Percentiles rank a stretch among this genome's conserved stretches.
Conservation (phyloP, 2,888 invertebrate genomes). For the Piscicola geometra region DNA sequence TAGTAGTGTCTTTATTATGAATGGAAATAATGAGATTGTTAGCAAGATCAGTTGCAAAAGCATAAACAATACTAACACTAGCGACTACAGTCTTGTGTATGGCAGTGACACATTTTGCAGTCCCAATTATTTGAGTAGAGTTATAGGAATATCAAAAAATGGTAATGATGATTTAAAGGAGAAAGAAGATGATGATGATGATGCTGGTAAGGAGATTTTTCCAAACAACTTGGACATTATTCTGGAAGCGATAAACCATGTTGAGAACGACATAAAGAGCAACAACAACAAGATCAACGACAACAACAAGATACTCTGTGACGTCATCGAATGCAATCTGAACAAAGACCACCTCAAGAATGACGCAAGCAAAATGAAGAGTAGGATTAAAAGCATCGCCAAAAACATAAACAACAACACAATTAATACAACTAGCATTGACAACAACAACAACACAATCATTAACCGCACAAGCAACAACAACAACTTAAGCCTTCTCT, state of each 20-base stretch:
- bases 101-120: not conserved
- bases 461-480: not conserved
- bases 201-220: not conserved
- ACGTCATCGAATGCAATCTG: no score
- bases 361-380: not conserved
- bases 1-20: no score
- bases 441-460: not conserved
- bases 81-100: not conserved
- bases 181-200: not conserved
- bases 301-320: no score
- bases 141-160: not conserved
- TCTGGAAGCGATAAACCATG: constrained; percentile 2
- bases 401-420: not conserved
- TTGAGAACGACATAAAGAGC: not conserved
- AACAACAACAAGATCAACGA: not conserved
- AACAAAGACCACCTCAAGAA: not conserved
- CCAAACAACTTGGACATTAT: not conserved
- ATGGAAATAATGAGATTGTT: not conserved
- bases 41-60: not conserved
- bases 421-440: not conserved
- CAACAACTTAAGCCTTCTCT: not conserved
- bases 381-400: not conserved
- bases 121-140: not conserved
- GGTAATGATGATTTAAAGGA: not conserved
- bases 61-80: not conserved